phyloP scores from a whole-genome alignment of 2,888 invertebrate genomes.

The Phorcus lineatus region DNA sequence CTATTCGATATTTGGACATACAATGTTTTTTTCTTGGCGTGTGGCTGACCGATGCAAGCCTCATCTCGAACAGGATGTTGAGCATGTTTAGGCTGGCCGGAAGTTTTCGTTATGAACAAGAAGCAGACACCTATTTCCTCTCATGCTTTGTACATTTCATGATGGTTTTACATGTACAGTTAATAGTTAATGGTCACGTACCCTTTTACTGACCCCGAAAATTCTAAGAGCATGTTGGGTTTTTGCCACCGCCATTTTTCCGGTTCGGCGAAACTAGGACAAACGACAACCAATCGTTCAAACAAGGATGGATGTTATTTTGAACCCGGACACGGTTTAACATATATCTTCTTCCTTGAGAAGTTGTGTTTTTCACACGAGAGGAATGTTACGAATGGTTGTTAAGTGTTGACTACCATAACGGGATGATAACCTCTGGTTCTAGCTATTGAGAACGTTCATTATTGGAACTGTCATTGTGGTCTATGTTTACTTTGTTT shows the following conservation, averaged over 20 bases:
- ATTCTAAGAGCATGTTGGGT: neutral
- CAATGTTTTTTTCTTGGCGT: neutral
- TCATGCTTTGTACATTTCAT: conserved; percentile 24
- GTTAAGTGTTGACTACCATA: no score
- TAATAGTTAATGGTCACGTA: no score
- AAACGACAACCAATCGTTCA: conserved; percentile 14
- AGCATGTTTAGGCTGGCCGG: conserved; percentile 66
- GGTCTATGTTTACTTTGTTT: no score
- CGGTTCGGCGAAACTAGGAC: conserved; percentile 19
- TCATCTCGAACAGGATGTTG: conserved; percentile 65
- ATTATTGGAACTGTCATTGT: no score
- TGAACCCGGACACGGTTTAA: conserved; percentile 11
- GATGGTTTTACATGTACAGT: neutral
- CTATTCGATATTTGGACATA: neutral
- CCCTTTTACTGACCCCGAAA: neutral
- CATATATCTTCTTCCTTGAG: neutral
- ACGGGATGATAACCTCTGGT: no score
- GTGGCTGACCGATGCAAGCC: neutral
- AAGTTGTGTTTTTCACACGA: neutral
- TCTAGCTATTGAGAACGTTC: no score
- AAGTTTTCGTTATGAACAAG: conserved; percentile 67
- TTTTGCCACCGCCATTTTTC: conserved; percentile 12
- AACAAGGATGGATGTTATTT: neutral
- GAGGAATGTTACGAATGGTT: no score
- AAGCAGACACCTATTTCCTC: conserved; percentile 70